These are phyloP conservation scores for Stenodera caucasica DNA, from an alignment of 2,888 invertebrate species.

Conservation along the genomic window DNA sequence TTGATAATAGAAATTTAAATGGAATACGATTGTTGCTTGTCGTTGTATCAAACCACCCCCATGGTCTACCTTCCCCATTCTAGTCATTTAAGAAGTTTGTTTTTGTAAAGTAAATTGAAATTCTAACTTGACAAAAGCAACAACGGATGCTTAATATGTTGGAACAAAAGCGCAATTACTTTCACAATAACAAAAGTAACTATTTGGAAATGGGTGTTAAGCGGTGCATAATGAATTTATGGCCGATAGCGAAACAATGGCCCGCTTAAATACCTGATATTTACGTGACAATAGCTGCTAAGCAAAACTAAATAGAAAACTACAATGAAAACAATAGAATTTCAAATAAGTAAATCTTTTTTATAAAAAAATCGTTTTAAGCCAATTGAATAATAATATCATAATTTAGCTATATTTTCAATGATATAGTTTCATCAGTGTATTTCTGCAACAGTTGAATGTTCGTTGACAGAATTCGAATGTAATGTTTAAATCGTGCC, in stretches of 20 bases:
- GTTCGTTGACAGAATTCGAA: slow-evolving; percentile 47
- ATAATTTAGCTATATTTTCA: slow-evolving; percentile 47
- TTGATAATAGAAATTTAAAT: neutral
- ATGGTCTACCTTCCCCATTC: neutral
- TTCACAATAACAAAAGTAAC: slow-evolving; percentile 15
- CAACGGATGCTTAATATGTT: slow-evolving; percentile 19
- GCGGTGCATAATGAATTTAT: slow-evolving; percentile 13
- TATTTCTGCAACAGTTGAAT: slow-evolving; percentile 52
- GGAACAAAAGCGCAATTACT: slow-evolving; percentile 23
- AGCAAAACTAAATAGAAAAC: neutral
- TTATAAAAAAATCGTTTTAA: too few species aligned
- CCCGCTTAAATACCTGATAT: slow-evolving; percentile 1
- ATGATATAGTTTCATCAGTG: slow-evolving; percentile 47
- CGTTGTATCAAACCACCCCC: neutral
- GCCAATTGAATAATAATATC: slow-evolving; percentile 1
- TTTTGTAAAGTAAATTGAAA: slow-evolving; percentile 29
- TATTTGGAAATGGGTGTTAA: slow-evolving; percentile 17
- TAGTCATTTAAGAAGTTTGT: slow-evolving; percentile 22
- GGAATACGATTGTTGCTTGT: neutral
- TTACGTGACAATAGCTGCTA: neutral
- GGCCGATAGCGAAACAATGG: slow-evolving; percentile 3
- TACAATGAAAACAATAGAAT: neutral
- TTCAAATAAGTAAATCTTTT: too few species aligned
- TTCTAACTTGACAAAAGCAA: slow-evolving; percentile 17
- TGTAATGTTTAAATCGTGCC: slow-evolving; percentile 48